Evolutionary conservation across 2,113 vertebrate species (phyloP).

Genomic region (Macquaria australasica): DNA sequence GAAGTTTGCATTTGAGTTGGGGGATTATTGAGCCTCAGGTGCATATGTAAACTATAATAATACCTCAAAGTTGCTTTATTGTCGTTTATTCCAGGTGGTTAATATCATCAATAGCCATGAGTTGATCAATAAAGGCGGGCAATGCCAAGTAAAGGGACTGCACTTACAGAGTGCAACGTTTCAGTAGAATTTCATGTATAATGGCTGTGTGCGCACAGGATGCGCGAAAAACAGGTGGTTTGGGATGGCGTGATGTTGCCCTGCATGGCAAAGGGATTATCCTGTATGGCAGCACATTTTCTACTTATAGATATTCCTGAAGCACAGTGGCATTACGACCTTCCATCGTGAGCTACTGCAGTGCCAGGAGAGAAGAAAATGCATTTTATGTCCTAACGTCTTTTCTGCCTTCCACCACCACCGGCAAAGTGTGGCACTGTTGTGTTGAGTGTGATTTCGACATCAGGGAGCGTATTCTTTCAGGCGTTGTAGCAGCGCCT

Average conservation of each 20-base stretch:
- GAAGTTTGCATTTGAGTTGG: conserved; percentile 59
- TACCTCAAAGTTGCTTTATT: background rate
- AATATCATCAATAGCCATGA: background rate
- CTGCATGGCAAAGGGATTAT: conserved; percentile 43
- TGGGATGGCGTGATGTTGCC: conserved; percentile 51
- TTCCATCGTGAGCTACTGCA: conserved; percentile 57
- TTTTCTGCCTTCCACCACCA: conserved; percentile 63
- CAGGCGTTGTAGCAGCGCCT: conserved; percentile 53
- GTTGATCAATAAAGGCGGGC: background rate
- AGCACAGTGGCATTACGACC: conserved; percentile 41
- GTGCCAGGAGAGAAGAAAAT: conserved; percentile 40
- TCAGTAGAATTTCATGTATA: background rate
- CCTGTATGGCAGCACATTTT: conserved; percentile 35
- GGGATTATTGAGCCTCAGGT: background rate
- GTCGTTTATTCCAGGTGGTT: background rate
- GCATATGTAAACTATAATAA: background rate
- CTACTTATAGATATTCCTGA: conserved; percentile 26
- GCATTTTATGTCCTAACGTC: conserved; percentile 35
- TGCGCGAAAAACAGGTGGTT: conserved; percentile 86
- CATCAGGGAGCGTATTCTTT: conserved; percentile 62
- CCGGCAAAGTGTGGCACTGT: conserved; percentile 75
- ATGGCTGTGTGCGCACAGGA: conserved; percentile 16
- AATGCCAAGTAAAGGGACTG: background rate
- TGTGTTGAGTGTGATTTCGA: conserved; percentile 71
- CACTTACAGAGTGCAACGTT: background rate